Percentiles rank a stretch among this genome's conserved stretches.
Evolutionary conservation across 2,113 vertebrate genomes (phyloP).

Genomic region (Chionis minor): DNA sequence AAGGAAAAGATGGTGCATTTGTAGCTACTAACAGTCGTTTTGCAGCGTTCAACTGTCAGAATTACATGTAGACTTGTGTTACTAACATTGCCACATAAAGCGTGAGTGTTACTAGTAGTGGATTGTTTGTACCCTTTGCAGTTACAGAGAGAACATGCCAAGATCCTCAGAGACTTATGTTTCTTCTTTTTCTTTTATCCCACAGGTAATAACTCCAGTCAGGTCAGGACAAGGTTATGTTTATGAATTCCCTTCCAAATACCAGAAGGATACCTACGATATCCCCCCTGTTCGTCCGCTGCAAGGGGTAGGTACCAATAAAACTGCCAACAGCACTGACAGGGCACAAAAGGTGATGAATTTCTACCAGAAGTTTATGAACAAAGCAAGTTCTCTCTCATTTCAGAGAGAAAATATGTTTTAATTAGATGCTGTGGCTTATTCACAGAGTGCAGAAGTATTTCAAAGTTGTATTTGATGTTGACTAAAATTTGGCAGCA

Average conservation of each 20-base stretch:
- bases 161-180: not conserved
- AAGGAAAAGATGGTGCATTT: not conserved
- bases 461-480: constrained; percentile 47
- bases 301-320: constrained; percentile 85
- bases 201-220: constrained; percentile 89
- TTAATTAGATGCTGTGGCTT: constrained; percentile 9
- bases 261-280: constrained; percentile 89
- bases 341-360: constrained; percentile 15
- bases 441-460: not conserved
- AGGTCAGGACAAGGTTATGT: constrained; percentile 88
- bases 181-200: constrained; percentile 43
- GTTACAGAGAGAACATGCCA: not conserved
- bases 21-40: not conserved
- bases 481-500: constrained; percentile 44
- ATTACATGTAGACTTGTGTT: not conserved
- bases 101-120: not conserved
- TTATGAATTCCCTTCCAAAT: constrained; percentile 81
- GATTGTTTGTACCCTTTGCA: not conserved
- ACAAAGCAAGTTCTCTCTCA: constrained; percentile 15
- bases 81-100: not conserved
- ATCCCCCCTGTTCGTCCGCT: constrained; percentile 82
- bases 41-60: not conserved
- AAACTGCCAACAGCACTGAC: not conserved
- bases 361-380: constrained; percentile 14
- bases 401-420: constrained; percentile 32